These are phyloP conservation scores for Tetramorium parvispinum DNA, from an alignment of 1,140 invertebrate genomes.

Conservation along the genomic window DNA sequence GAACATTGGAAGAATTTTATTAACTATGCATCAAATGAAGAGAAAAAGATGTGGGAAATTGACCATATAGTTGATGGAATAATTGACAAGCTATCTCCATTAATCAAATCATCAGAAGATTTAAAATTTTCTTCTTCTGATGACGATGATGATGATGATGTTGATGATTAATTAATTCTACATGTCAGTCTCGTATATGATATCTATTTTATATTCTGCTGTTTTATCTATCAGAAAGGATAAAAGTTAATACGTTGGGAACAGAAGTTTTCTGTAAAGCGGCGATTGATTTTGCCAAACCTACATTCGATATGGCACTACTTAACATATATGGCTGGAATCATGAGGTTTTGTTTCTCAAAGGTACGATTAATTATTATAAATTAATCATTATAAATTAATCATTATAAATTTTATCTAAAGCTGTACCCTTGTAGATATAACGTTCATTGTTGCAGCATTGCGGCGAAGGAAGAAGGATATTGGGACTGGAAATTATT, in stretches of 20 bases:
- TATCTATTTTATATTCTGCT: not conserved
- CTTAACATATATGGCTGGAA: no score
- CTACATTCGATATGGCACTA: no score
- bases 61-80: not conserved
- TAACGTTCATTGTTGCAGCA: slow-evolving; percentile 84
- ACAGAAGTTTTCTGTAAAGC: no score
- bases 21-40: not conserved
- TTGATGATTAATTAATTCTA: not conserved
- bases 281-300: no score
- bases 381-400: no score
- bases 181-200: not conserved
- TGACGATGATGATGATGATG: no score
- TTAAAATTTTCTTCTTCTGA: not conserved
- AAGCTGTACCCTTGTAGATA: not conserved
- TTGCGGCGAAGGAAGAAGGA: slow-evolving; percentile 92
- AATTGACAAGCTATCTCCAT: not conserved
- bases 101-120: not conserved
- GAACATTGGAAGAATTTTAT: slow-evolving; percentile 8
- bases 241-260: no score
- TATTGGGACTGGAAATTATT: slow-evolving; percentile 96
- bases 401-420: not conserved
- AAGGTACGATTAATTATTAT: no score
- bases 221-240: no score
- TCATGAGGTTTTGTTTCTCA: no score
- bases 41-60: not conserved